Evolutionary conservation across 2,797 vertebrate genomes (phyloP).

Genomic region (Diceros bicornis): DNA sequence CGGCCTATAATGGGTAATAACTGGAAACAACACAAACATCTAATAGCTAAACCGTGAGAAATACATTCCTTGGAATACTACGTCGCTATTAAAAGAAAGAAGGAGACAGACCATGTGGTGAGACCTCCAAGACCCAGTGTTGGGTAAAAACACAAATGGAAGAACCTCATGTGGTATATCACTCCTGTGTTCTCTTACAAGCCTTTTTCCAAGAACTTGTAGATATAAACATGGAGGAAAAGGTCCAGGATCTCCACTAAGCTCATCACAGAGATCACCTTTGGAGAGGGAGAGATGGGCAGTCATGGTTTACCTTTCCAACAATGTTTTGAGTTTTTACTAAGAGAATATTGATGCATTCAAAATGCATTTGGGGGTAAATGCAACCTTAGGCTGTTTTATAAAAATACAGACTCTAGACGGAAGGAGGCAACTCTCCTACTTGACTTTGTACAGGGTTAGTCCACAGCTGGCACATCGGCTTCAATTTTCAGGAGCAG

Average conservation of each 20-base stretch:
- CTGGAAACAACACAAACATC: neutral
- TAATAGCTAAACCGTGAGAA: fast-evolving
- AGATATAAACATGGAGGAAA: fast-evolving
- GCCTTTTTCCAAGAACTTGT: neutral
- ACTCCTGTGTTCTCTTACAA: neutral
- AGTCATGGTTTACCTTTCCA: neutral
- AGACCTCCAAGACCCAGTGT: neutral
- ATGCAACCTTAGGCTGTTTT: neutral
- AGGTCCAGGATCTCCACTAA: fast-evolving
- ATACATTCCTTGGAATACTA: fast-evolving
- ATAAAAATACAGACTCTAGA: neutral
- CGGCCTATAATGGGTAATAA: neutral
- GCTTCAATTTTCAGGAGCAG: neutral
- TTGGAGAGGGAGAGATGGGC: neutral
- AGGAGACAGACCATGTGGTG: fast-evolving
- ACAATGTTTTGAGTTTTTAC: neutral
- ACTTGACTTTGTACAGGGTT: fast-evolving
- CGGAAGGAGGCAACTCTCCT: fast-evolving
- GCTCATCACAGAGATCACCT: too few species aligned
- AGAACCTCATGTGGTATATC: fast-evolving
- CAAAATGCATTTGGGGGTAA: neutral
- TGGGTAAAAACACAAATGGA: fast-evolving
- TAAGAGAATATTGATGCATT: neutral
- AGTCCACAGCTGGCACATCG: fast-evolving
- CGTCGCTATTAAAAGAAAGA: neutral